These are phyloP conservation scores for Lepidothrix coronata DNA, from an alignment of 2,113 vertebrate genomes.

Conservation along the genomic window DNA sequence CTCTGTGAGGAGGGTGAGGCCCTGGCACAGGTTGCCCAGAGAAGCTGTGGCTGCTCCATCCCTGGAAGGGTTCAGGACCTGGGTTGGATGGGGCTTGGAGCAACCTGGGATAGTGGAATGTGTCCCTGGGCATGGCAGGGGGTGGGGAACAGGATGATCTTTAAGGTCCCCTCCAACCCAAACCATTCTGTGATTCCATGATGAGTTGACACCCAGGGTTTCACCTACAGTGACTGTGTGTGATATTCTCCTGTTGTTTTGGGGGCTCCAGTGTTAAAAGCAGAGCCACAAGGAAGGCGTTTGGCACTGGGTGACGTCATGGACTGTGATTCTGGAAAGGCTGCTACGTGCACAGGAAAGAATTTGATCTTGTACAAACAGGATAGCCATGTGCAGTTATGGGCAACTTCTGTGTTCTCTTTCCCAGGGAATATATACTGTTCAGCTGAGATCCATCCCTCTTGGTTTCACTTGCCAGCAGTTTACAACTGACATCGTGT, in stretches of 20 bases:
- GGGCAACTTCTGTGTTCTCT: not conserved
- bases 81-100: fast-evolving
- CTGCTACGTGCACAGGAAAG: not conserved
- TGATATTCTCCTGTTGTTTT: not conserved
- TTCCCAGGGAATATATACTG: not conserved
- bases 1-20: not conserved
- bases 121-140: not conserved
- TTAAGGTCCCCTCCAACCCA: not conserved
- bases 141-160: fast-evolving
- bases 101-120: not conserved
- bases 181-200: not conserved
- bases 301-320: fast-evolving
- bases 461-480: not conserved
- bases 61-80: not conserved
- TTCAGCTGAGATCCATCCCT: not conserved
- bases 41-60: not conserved
- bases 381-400: not conserved
- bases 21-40: not conserved
- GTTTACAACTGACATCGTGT: not conserved
- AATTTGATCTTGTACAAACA: not conserved
- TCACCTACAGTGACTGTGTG: not conserved
- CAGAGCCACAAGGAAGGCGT: not conserved
- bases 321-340: not conserved
- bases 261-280: not conserved
- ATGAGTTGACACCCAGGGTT: not conserved